Evolutionary conservation across 2,797 vertebrate species (phyloP).

Genomic region (Prunella strophiata): DNA sequence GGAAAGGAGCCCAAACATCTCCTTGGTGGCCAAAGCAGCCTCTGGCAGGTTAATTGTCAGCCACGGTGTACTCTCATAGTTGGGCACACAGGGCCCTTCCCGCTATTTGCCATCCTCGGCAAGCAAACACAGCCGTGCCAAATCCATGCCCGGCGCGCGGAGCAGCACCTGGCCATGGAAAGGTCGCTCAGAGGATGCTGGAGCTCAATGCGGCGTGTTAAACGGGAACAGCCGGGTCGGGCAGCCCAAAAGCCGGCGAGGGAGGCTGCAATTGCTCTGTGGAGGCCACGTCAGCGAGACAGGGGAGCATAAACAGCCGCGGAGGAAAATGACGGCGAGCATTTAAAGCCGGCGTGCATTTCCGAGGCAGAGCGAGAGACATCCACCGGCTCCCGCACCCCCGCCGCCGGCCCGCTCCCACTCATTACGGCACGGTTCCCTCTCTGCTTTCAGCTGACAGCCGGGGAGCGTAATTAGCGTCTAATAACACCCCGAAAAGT

Average conservation of each 20-base stretch:
- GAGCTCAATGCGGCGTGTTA: background rate
- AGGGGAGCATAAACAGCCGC: background rate
- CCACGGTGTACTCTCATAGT: background rate
- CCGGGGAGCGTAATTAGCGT: constrained; percentile 76
- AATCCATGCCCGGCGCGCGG: rapidly evolving
- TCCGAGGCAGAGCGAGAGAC: constrained; percentile 68
- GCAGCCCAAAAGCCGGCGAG: background rate
- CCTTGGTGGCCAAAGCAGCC: background rate
- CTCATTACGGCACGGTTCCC: constrained; percentile 73
- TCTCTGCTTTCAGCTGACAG: constrained; percentile 73
- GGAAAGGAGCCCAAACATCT: background rate
- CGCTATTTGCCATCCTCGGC: background rate
- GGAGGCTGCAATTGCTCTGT: background rate
- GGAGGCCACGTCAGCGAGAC: background rate
- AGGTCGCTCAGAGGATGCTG: background rate
- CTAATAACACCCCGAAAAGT: constrained; percentile 73
- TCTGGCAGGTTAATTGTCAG: constrained; percentile 18
- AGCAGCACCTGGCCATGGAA: background rate
- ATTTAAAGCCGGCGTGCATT: constrained; percentile 32
- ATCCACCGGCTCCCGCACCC: constrained; percentile 66
- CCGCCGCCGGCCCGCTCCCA: constrained; percentile 38
- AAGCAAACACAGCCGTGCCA: background rate
- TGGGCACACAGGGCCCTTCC: background rate
- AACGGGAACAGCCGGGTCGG: background rate
- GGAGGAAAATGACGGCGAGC: constrained; percentile 37